Percentiles rank a stretch among this genome's conserved stretches.
Evolutionary conservation across 2,113 vertebrate genomes (phyloP).

Genomic region (Anhinga anhinga): DNA sequence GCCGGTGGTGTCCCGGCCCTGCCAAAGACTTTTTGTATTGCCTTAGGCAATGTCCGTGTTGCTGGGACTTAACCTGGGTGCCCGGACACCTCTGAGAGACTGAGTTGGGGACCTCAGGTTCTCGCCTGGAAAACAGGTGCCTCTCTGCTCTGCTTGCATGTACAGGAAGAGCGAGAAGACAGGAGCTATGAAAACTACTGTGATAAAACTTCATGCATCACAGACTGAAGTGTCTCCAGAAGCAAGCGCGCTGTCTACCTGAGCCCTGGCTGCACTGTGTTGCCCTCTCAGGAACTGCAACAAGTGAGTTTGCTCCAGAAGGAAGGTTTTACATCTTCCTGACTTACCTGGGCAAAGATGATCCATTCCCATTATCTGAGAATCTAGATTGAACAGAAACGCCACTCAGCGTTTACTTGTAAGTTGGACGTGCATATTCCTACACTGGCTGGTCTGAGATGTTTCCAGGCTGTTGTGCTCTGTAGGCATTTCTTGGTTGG

Average conservation of each 20-base stretch:
- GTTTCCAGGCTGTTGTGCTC: neutral
- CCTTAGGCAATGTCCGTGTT: neutral
- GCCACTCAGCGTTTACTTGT: neutral
- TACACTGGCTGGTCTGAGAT: neutral
- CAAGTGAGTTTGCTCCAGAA: neutral
- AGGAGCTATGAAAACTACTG: neutral
- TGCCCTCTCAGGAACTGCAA: neutral
- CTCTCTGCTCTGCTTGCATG: neutral
- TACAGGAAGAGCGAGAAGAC: neutral
- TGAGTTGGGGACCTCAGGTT: neutral
- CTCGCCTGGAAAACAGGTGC: neutral
- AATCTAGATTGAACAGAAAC: neutral
- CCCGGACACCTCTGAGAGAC: neutral
- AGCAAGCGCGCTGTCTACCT: accelerated
- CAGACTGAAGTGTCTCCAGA: neutral
- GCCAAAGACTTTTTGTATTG: neutral
- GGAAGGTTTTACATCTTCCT: neutral
- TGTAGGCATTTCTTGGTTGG: neutral
- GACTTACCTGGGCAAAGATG: neutral
- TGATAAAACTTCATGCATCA: neutral
- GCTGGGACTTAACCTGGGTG: neutral
- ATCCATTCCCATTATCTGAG: neutral
- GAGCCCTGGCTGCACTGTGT: neutral
- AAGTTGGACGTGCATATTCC: neutral
- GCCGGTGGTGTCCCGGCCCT: neutral